These are phyloP conservation scores for Zophobas atratus DNA, from an alignment of 1,140 invertebrate genomes.

Conservation along the genomic window DNA sequence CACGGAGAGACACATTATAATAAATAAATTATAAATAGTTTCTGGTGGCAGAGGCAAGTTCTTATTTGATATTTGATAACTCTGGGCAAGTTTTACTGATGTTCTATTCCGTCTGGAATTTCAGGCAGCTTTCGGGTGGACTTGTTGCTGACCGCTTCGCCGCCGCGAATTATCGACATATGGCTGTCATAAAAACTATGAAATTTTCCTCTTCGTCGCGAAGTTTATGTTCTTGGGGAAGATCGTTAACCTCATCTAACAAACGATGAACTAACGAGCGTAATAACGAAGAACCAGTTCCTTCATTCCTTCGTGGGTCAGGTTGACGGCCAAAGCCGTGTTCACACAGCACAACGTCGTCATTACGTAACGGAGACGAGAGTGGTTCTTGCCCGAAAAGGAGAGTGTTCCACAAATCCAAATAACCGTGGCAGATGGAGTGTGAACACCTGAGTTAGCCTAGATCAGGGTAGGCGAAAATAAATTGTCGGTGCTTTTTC, in stretches of 20 bases:
- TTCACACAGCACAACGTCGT: conserved; percentile 21
- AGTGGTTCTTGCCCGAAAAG: conserved; percentile 25
- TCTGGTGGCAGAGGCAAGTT: no score
- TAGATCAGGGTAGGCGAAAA: conserved; percentile 29
- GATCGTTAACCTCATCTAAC: conserved; percentile 40
- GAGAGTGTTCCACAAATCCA: conserved; percentile 46
- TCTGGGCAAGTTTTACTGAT: no score
- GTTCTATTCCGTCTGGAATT: no score
- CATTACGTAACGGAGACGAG: conserved; percentile 7
- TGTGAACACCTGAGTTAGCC: conserved; percentile 36
- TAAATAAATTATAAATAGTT: no score
- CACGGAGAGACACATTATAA: no score
- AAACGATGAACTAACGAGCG: conserved; percentile 39
- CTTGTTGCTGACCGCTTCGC: not conserved
- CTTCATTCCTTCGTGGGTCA: conserved; percentile 45
- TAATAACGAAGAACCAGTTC: conserved; percentile 42
- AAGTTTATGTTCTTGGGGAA: conserved; percentile 7
- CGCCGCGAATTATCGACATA: not conserved
- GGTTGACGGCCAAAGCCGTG: conserved; percentile 45
- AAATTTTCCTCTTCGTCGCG: not conserved
- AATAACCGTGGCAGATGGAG: conserved; percentile 27
- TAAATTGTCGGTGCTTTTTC: conserved; percentile 13
- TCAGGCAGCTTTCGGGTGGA: no score
- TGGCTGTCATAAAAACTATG: not conserved
- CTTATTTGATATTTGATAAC: no score